A percentile compares a stretch with the other conserved stretches of the same genome.
phyloP scores from a whole-genome alignment of 2,888 invertebrate species.

The Selenia dentaria region DNA sequence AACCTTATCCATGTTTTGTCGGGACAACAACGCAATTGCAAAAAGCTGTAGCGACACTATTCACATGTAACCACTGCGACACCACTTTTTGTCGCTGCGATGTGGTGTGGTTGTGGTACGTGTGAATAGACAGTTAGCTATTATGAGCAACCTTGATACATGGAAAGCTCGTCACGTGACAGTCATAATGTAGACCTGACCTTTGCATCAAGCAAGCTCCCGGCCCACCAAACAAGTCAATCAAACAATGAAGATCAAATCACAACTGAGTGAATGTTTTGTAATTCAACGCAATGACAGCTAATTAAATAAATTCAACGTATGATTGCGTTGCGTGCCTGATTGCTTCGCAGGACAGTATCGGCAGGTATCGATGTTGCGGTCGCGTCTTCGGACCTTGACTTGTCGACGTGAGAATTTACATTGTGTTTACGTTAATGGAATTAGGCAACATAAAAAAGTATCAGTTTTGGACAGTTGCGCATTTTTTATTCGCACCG shows the following conservation, averaged over 20 bases:
- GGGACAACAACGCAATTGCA: too few relatives aligned
- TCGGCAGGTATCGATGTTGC: slow-evolving; percentile 32
- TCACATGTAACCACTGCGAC: too few relatives aligned
- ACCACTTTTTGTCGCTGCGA: too few relatives aligned
- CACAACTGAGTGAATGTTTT: slow-evolving; percentile 25
- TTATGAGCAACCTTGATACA: slow-evolving; percentile 35
- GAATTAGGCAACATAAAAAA: slow-evolving; percentile 26
- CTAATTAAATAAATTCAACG: slow-evolving; percentile 62
- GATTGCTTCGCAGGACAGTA: slow-evolving; percentile 44
- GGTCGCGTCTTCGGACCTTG: slow-evolving; percentile 55
- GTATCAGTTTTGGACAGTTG: too few relatives aligned
- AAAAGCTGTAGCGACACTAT: too few relatives aligned
- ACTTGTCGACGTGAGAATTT: slow-evolving; percentile 31
- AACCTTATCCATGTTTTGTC: too few relatives aligned
- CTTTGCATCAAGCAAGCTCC: slow-evolving; percentile 23
- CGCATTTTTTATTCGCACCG: too few relatives aligned
- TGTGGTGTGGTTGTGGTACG: too few relatives aligned
- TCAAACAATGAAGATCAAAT: slow-evolving; percentile 22
- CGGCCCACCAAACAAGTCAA: too few relatives aligned
- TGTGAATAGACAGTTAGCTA: too few relatives aligned
- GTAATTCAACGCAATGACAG: slow-evolving; percentile 49
- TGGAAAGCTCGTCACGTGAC: slow-evolving; percentile 42
- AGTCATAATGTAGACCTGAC: slow-evolving; percentile 21
- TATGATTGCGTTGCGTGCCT: slow-evolving; percentile 47
- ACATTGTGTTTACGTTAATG: slow-evolving; percentile 25